Base-by-base conservation (phyloP, 2,888 invertebrate species). In the Rapana venosa region DNA sequence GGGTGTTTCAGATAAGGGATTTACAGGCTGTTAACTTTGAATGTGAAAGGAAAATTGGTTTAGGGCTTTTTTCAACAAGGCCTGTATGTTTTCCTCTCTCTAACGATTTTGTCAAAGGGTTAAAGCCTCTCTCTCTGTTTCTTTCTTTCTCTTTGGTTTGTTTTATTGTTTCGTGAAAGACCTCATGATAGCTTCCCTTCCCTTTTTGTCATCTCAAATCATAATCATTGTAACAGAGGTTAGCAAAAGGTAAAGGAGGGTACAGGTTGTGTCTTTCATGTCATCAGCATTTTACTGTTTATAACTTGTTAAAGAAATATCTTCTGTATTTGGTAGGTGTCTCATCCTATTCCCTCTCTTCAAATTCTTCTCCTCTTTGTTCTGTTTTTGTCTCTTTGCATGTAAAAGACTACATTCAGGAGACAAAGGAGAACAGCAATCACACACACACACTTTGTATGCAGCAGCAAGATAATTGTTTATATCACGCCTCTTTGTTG, bases 391-490 rank as follows among this genome's bases (percentile, higher is more conserved):
- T 47, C 47, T 8, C 47, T 47, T 47, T 47, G 2, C 8, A 47
- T 47, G 47, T 47, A 47, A 47, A 47, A 47, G 8, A 5, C 47
- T 47, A 47, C 47, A 47, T 47, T 47, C 4, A 8, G 47, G 47
- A 5, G 47, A 5, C 2, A 47, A 47, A 47, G n/a, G n/a, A n/a
- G n/a, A 47, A 47, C 90, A 90, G 79, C 87, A 81, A 81, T 87
- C 22, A n/a, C n/a, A 74, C 47, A 47, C 47, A 47, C 47, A 47
- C 47, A 47, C 47, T 47, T 47, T 47, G 47, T 47, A 5, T 47
- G 22, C 30, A 47, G 17, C 66, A 26, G 17, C 66, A 26, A 2
- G 1, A 2, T 66, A 1, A 26, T 66, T 13, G 13, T 2, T 13
- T 5, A 2, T 66, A 66, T 66, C 66, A n/a, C 8, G 47, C 8